Conservation (phyloP, 2,797 vertebrate species). For the Synaphobranchus kaupii region DNA sequence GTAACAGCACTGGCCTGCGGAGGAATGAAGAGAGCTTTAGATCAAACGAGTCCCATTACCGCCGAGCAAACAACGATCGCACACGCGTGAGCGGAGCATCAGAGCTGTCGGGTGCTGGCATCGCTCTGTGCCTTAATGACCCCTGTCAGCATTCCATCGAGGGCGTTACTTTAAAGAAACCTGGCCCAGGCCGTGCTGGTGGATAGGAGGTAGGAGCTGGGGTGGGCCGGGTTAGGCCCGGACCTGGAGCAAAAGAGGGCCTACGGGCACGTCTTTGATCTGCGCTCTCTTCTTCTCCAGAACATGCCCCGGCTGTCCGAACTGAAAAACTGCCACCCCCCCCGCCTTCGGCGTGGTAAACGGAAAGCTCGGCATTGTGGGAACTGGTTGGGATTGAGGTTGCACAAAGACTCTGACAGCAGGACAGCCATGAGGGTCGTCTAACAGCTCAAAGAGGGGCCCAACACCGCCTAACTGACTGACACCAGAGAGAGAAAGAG, state of each 20-base stretch:
- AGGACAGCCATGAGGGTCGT: background rate
- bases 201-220: background rate
- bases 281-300: background rate
- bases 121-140: background rate
- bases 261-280: background rate
- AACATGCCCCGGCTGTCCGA: background rate
- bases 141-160: constrained; percentile 12
- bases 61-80: background rate
- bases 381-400: background rate
- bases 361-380: background rate
- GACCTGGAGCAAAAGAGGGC: background rate
- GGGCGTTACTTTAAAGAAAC: background rate
- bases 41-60: background rate
- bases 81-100: background rate
- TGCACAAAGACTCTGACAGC: background rate
- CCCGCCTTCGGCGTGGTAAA: background rate
- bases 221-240: background rate
- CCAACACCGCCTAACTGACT: background rate
- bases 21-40: background rate
- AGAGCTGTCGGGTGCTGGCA: background rate
- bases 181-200: background rate
- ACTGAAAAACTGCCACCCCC: background rate
- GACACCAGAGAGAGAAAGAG: background rate
- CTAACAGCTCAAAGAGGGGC: background rate
- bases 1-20: background rate